Base-by-base conservation (phyloP, 35 echinoderm and acorn worm genomes). In the Apostichopus parvimensis region DNA sequence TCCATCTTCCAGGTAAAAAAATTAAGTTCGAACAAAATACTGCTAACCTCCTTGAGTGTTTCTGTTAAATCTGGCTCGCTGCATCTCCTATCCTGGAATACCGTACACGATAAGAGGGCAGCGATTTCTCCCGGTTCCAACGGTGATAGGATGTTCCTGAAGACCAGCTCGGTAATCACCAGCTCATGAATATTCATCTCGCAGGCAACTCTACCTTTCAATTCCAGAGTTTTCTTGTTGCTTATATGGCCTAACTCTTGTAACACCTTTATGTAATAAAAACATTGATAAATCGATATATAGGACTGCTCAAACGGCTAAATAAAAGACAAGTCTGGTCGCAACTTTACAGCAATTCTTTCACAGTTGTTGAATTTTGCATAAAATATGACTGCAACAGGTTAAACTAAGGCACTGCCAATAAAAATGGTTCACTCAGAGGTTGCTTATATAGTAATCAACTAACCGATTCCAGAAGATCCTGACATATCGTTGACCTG, bases 161-260 rank as follows among this genome's bases (percentile, higher is more conserved):
- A 99, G 87, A 99, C 93, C 55, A 99, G 82, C 56, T 96, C 94
- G 5, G 97, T 99, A 23, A 99, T 91, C 12, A 99, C 91, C 12
- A 99, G 88, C 57, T 99, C 97, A 92, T 99, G 97, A 61, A 96
- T 96, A 58, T 93, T 99, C 79, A 99, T 96, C 88, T 93, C 97
- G 54, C 97, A 96, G 0, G 95, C 97, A 18, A 99, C 97, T 28
- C 97, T 79, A 70, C 97, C 97, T 86, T 99, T 99, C 88, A 99
- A 79, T 79, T 96, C 95, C 57, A 99, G 92, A 13, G 93, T 76
- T 15, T 95, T 94, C 58, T 71, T 81, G 13, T 57, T 73, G 45
- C 96, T 95, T 54, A 99, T 94, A 86, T 94, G 93, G 28, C 92
- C 62, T 79, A 99, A 70, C 77, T 94, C 70, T 79, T 86, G 70